Evolutionary conservation across 2,888 invertebrate genomes (phyloP).

Genomic region (Holacanthella duospinosa): DNA sequence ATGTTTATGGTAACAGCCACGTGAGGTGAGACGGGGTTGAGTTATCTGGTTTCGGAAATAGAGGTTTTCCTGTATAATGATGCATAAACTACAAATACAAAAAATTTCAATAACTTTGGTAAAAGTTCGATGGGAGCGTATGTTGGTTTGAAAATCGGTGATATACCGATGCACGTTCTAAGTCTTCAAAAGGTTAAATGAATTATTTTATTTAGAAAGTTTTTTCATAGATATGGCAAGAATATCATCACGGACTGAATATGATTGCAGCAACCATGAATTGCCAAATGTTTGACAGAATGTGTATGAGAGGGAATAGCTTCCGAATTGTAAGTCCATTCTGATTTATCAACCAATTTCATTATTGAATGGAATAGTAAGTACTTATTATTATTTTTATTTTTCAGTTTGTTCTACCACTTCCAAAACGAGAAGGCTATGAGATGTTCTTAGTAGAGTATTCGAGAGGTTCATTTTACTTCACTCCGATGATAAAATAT

Average conservation of each 20-base stretch:
- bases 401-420: constrained; percentile 58
- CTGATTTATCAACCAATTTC: constrained; percentile 8
- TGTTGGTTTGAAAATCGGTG: too few relatives aligned
- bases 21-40: too few relatives aligned
- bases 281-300: constrained; percentile 48
- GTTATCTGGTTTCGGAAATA: too few relatives aligned
- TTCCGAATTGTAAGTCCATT: constrained; percentile 48
- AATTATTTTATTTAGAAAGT: too few relatives aligned
- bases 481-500: constrained; percentile 72
- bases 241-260: constrained; percentile 67
- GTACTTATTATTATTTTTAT: neutral
- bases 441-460: constrained; percentile 75
- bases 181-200: too few relatives aligned
- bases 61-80: too few relatives aligned
- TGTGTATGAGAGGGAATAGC: constrained; percentile 50
- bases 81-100: too few relatives aligned
- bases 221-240: constrained; percentile 57
- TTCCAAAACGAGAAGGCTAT: constrained; percentile 71
- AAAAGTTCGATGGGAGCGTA: too few relatives aligned
- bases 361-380: neutral
- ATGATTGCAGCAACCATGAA: constrained; percentile 65
- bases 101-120: too few relatives aligned
- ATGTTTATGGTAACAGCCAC: too few relatives aligned
- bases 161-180: too few relatives aligned
- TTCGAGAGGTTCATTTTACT: constrained; percentile 60